These are phyloP conservation scores for Chromis chromis DNA, from an alignment of 2,797 vertebrate species.

Conservation along the genomic window DNA sequence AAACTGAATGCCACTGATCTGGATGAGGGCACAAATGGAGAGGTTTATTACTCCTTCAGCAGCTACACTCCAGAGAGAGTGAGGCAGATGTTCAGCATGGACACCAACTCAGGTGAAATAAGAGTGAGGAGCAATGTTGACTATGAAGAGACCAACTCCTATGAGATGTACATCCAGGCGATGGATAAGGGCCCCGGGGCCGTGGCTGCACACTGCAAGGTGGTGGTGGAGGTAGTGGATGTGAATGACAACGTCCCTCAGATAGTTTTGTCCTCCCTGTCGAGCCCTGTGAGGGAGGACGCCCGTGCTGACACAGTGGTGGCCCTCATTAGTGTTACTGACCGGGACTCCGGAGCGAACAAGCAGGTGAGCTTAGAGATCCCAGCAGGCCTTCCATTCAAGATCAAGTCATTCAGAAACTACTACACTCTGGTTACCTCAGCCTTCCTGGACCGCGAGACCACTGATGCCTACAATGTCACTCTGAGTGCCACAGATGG, in stretches of 20 bases:
- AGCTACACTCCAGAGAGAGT: constrained; percentile 95
- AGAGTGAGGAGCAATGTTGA: constrained; percentile 92
- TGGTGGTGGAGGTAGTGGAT: constrained; percentile 94
- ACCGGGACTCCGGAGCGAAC: constrained; percentile 93
- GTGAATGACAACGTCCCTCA: constrained; percentile 96
- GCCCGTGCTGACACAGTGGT: constrained; percentile 93
- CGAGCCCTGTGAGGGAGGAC: constrained; percentile 94
- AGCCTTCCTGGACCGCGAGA: constrained; percentile 94
- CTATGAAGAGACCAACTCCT: constrained; percentile 94
- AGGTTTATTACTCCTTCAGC: constrained; percentile 94
- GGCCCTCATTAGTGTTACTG: constrained; percentile 95
- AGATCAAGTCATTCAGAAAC: constrained; percentile 96
- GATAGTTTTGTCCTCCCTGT: constrained; percentile 92
- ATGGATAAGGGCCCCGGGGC: constrained; percentile 94
- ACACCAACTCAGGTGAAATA: constrained; percentile 92
- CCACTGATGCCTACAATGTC: constrained; percentile 93
- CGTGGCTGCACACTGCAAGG: constrained; percentile 95
- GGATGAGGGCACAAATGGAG: constrained; percentile 93
- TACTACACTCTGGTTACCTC: constrained; percentile 96
- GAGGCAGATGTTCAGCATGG: constrained; percentile 94
- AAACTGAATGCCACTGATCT: constrained; percentile 94
- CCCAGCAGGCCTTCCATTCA: constrained; percentile 91
- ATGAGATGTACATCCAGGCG: constrained; percentile 97
- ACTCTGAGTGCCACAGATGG: constrained; percentile 94
- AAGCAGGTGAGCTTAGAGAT: constrained; percentile 92